Percentiles rank a stretch among this genome's conserved stretches.
phyloP scores from a whole-genome alignment of 35 echinoderm and acorn worm species.

The Heliocidaris tuberculata region DNA sequence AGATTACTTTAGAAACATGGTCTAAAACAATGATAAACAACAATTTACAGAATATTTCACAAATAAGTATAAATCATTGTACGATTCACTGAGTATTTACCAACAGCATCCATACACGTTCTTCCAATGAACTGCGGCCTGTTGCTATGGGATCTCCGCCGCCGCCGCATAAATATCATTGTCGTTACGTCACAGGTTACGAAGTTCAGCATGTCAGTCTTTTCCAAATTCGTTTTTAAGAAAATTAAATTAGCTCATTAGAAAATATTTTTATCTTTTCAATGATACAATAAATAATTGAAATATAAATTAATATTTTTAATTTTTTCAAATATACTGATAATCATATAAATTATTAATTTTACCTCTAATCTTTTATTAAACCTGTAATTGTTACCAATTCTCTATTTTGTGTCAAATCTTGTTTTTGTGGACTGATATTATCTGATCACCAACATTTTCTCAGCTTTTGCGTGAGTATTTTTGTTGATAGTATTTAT shows the following conservation, averaged over 20 bases:
- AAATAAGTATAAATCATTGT: not conserved
- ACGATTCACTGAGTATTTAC: not conserved
- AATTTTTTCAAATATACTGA: too few relatives aligned
- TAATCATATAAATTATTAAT: too few relatives aligned
- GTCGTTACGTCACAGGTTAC: too few relatives aligned
- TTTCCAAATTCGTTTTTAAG: too few relatives aligned
- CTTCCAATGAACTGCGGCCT: not conserved
- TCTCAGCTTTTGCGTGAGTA: not conserved
- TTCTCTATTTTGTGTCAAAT: not conserved
- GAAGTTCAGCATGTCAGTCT: too few relatives aligned
- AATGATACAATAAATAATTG: too few relatives aligned
- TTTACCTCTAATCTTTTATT: too few relatives aligned
- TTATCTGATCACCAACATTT: not conserved
- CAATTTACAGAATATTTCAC: not conserved
- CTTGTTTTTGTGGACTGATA: not conserved
- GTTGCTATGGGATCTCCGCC: not conserved
- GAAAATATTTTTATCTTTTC: too few relatives aligned
- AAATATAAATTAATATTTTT: too few relatives aligned
- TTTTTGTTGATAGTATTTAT: not conserved
- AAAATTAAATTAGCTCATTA: too few relatives aligned
- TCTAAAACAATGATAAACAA: not conserved
- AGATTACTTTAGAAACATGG: not conserved
- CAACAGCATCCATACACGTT: not conserved
- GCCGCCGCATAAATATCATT: too few relatives aligned
- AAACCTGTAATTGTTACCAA: too few relatives aligned